Evolutionary conservation across 2,797 vertebrate genomes (phyloP), one percentile per base, ranked within the genome.

Genomic region (Tinamus major): DNA sequence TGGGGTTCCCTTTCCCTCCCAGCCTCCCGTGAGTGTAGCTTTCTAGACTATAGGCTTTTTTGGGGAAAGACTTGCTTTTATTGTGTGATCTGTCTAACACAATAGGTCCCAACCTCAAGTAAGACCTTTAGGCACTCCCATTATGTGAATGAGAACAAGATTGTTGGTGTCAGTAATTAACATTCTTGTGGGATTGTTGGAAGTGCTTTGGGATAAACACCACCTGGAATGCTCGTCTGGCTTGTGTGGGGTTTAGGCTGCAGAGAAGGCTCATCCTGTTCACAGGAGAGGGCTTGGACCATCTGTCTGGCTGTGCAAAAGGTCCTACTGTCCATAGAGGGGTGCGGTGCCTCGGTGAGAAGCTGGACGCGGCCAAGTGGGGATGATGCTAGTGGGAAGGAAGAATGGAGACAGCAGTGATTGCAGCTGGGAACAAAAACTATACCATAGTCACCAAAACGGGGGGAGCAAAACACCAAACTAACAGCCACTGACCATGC

Each of bases 91-190:
- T 51, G 68, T 55, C 82, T 58, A 13, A 68, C 29, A 76, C 76
- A 91, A 74, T 55, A 78, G 74, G 75, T 78, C 75, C 59, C 90
- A 78, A 74, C 74, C 92, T 84, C 91, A 91, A 87, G 85, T 81
- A 82, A 91, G 90, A 70, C 83, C 95, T 95, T 84, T 26, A 87
- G 91, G 91, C 85, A 39, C 61, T 93, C 70, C 70, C 83, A 79
- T 93, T 94, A 75, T 37, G 78, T 68, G 94, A 94, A 96, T 79
- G 80, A 92, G 85, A 91, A 88, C 55, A 94, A 87, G 87, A 94
- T 96, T 94, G 84, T 71, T 92, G 89, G 84, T 95, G 92, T 94
- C 81, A 85, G 92, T 90, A 92, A 96, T 96, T 96, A 96, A 94
- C 94, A 90, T 95, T 96, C 91, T 88, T 95, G 93, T 95, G 95